Conservation (phyloP, 2,888 invertebrate genomes). For the Lissonota sp. region DNA sequence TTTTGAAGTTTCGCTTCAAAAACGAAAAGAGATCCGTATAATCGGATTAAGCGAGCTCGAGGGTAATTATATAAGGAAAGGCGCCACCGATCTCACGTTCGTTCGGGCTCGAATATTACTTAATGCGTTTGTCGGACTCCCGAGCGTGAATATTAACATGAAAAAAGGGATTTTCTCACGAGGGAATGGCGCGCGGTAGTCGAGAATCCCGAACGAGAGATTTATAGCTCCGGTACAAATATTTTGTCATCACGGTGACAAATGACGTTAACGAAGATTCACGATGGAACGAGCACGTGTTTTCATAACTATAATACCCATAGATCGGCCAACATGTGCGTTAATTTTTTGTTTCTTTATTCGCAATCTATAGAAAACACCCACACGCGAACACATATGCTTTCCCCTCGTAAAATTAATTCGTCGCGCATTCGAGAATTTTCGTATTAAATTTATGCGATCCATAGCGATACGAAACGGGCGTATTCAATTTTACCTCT, state of each 20-base stretch:
- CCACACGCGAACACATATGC: background rate
- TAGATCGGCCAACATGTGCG: background rate
- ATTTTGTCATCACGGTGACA: slow-evolving; percentile 55
- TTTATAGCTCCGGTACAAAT: slow-evolving; percentile 32
- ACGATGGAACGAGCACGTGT: background rate
- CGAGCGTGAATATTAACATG: slow-evolving; percentile 5
- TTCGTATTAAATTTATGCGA: slow-evolving; percentile 44
- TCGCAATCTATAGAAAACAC: slow-evolving; percentile 19
- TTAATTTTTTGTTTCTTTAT: background rate
- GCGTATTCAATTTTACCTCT: background rate
- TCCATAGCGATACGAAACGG: background rate
- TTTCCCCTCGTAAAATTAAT: slow-evolving; percentile 38
- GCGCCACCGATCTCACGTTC: slow-evolving; percentile 1
- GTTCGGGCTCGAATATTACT: slow-evolving; percentile 20
- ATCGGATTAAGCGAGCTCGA: slow-evolving; percentile 49
- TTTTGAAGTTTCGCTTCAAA: no score
- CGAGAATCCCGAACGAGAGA: slow-evolving; percentile 1
- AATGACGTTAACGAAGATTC: slow-evolving; percentile 44
- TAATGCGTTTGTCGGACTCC: background rate
- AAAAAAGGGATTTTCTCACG: slow-evolving; percentile 31
- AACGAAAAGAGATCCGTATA: slow-evolving; percentile 26
- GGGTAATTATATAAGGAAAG: slow-evolving; percentile 15
- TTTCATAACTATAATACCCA: slow-evolving; percentile 6
- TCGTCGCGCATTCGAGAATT: slow-evolving; percentile 35
- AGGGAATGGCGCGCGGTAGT: background rate